Base-by-base conservation (phyloP, 2,888 invertebrate species). In the Osmoderma eremita region DNA sequence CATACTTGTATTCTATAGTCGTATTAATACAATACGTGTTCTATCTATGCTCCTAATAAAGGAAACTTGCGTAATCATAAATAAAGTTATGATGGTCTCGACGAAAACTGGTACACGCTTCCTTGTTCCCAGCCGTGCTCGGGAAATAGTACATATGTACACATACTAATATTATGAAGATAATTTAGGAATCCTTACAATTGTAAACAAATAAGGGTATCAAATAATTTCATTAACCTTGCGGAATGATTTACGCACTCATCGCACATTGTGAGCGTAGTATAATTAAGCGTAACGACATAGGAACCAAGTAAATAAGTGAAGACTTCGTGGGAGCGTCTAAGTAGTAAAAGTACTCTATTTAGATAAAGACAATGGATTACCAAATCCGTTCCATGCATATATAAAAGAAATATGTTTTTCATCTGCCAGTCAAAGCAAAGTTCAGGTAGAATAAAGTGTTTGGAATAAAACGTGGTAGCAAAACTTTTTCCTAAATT, bases 341-440 rank as follows among this genome's bases (percentile, higher is more conserved):
- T 15, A 71, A 76, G 71, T 76, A 78, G 79, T 79, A 79, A 79
- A 78, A 80, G 79, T 79, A 76, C 79, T 77, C 76, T 74, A 79
- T 75, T 76, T 77, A 78, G 77, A 77, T 79, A 78, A 77, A 78
- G 76, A 80, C 80, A 80, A 80, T 79, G 74, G 80, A 76, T 80
- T 81, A 78, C 79, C 76, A 80, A 81, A 80, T 78, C 75, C 73
- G 72, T 66, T 71, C 74, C 73, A 69, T 72, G 69, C 80, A 80
- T 81, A 81, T 81, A 81, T 80, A 81, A 80, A 78, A 76, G 76
- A 78, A 80, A 77, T 78, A 77, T 76, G 78, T 76, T 78, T 77
- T 72, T 67, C 56, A 56, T 38, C 8, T 45, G 58, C 41, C 49
- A 67, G 51, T 65, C 54, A 61, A 30, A 45, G 30, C 45, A 36